Evolutionary conservation across 2,113 vertebrate species (phyloP).

Genomic region (Arenaria interpres): DNA sequence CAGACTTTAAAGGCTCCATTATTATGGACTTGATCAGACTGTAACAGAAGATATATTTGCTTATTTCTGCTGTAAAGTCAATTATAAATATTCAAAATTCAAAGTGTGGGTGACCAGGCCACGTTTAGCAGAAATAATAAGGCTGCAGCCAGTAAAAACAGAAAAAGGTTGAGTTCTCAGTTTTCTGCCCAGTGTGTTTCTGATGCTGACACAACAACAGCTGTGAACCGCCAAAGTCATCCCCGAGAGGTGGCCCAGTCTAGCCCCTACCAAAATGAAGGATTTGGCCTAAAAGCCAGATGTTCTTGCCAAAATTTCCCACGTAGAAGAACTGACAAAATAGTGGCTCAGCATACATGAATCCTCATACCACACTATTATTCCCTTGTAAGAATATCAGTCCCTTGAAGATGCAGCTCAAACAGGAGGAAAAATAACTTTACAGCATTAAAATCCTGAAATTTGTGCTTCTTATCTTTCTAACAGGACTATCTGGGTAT

Average conservation of each 20-base stretch:
- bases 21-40: not conserved
- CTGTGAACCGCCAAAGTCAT: slow-evolving; percentile 30
- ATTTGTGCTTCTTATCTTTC: not conserved
- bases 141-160: slow-evolving; percentile 31
- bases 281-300: not conserved
- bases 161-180: slow-evolving; percentile 26
- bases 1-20: slow-evolving; percentile 21
- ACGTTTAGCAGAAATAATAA: slow-evolving; percentile 18
- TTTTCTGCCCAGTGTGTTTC: slow-evolving; percentile 20
- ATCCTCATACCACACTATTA: not conserved
- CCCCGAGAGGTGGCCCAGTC: not conserved
- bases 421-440: not conserved
- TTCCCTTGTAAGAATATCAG: not conserved
- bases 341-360: not conserved
- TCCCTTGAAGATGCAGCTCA: not conserved
- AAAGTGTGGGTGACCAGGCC: slow-evolving; percentile 4
- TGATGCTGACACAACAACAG: slow-evolving; percentile 33
- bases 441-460: not conserved
- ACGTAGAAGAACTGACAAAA: not conserved
- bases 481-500: not conserved
- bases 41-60: slow-evolving; percentile 21
- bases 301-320: not conserved
- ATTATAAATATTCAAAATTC: slow-evolving; percentile 36
- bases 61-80: slow-evolving; percentile 15
- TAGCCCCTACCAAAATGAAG: slow-evolving; percentile 1